These are phyloP conservation scores for Ypsolopha sequella DNA, from an alignment of 2,888 invertebrate genomes.

Conservation along the genomic window DNA sequence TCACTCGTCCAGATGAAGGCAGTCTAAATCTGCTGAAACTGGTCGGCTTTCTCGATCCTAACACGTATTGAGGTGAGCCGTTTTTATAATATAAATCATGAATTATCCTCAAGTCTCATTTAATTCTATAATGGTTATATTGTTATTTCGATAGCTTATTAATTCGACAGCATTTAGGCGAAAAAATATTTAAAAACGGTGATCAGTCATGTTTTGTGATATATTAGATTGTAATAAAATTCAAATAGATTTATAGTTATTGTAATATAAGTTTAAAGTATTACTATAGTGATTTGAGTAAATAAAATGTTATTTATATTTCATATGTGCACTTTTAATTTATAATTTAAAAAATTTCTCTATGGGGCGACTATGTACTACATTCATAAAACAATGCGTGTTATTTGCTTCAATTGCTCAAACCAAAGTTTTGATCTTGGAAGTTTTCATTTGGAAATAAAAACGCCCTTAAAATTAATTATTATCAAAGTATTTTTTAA, in stretches of 20 bases:
- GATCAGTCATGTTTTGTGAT: constrained; percentile 58
- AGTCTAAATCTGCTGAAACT: too few relatives aligned
- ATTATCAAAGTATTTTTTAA: too few relatives aligned
- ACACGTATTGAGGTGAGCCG: too few relatives aligned
- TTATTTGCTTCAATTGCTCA: too few relatives aligned
- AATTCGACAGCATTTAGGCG: not conserved
- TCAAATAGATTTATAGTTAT: constrained; percentile 1
- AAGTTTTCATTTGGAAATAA: not conserved
- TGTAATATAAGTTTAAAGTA: not conserved
- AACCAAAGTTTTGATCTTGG: too few relatives aligned
- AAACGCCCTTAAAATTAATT: not conserved
- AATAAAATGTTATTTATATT: not conserved
- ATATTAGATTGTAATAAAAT: constrained; percentile 28
- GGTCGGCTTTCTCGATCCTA: too few relatives aligned
- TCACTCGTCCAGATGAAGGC: too few relatives aligned
- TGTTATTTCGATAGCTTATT: not conserved
- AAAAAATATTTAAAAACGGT: constrained; percentile 17
- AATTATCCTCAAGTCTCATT: too few relatives aligned
- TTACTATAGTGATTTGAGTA: not conserved
- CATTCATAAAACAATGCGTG: too few relatives aligned
- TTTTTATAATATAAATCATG: too few relatives aligned
- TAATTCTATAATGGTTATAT: too few relatives aligned
- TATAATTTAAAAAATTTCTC: not conserved
- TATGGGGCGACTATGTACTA: too few relatives aligned
- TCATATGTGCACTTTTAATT: not conserved